Evolutionary conservation across 2,797 vertebrate species (phyloP).

Genomic region (Hephaestus fuliginosus): DNA sequence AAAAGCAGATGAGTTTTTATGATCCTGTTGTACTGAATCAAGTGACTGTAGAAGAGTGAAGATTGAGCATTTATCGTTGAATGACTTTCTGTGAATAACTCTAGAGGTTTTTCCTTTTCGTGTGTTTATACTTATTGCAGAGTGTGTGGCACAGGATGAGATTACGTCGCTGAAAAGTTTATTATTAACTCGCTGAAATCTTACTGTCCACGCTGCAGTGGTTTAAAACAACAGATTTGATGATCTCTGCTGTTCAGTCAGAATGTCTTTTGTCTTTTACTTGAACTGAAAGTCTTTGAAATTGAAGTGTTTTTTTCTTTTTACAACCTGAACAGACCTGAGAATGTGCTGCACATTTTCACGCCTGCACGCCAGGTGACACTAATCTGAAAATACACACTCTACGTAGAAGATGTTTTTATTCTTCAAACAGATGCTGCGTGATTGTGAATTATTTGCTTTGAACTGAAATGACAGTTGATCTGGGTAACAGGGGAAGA

Average conservation of each 20-base stretch:
- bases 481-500: not conserved
- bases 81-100: slow-evolving; percentile 2
- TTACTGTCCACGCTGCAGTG: not conserved
- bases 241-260: slow-evolving; percentile 10
- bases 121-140: slow-evolving; percentile 16
- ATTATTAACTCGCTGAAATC: not conserved
- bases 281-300: slow-evolving; percentile 40
- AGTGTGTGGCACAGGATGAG: slow-evolving; percentile 29
- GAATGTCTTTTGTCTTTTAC: slow-evolving; percentile 33
- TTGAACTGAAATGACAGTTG: not conserved
- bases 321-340: not conserved
- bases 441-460: not conserved
- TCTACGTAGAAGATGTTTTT: slow-evolving; percentile 3
- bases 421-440: not conserved
- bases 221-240: not conserved
- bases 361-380: not conserved
- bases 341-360: not conserved
- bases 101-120: slow-evolving; percentile 9
- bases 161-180: not conserved
- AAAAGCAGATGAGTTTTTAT: slow-evolving; percentile 18
- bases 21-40: slow-evolving; percentile 29
- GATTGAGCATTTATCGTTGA: not conserved
- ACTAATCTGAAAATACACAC: not conserved
- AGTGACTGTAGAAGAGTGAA: slow-evolving; percentile 15
- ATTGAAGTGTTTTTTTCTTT: not conserved